A percentile compares a stretch with the other conserved stretches of the same genome.
phyloP scores from a whole-genome alignment of 2,797 vertebrate species.

The Xerus rutilus region DNA sequence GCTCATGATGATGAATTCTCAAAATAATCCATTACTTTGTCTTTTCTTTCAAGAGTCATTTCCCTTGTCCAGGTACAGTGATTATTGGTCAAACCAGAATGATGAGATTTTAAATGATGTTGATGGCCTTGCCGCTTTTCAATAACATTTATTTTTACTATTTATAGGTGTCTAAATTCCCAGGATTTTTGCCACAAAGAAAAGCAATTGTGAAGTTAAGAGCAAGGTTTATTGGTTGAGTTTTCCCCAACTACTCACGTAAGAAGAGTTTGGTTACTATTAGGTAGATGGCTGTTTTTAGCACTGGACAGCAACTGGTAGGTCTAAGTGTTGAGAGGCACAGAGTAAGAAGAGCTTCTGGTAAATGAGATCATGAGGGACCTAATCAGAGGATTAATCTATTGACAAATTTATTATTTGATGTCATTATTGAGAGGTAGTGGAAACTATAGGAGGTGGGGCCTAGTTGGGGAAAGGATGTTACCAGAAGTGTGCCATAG shows the following conservation, averaged over 20 bases:
- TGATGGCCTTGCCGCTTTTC: neutral
- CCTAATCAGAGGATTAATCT: neutral
- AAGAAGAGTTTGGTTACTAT: neutral
- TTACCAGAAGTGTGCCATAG: neutral
- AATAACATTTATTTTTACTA: slow-evolving; percentile 45
- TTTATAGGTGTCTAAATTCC: slow-evolving; percentile 19
- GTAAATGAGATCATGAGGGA: neutral
- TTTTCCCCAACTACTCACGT: neutral
- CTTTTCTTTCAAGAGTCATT: slow-evolving; percentile 18
- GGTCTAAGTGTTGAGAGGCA: no score
- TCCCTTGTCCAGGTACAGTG: neutral
- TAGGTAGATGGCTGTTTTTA: neutral
- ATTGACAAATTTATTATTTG: neutral
- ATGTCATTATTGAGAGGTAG: neutral
- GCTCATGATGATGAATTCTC: neutral
- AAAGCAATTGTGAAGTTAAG: slow-evolving; percentile 25
- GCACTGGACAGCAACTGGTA: neutral
- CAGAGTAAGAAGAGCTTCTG: neutral
- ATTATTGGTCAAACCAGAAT: neutral
- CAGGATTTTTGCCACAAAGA: slow-evolving; percentile 20
- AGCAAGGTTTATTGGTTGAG: neutral
- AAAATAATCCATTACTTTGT: neutral
- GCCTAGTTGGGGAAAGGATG: neutral
- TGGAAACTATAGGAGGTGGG: neutral
- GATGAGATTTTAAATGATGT: slow-evolving; percentile 18